These are phyloP conservation scores for Micronycteris hirsuta DNA, from an alignment of 2,113 vertebrate species.

Conservation along the genomic window DNA sequence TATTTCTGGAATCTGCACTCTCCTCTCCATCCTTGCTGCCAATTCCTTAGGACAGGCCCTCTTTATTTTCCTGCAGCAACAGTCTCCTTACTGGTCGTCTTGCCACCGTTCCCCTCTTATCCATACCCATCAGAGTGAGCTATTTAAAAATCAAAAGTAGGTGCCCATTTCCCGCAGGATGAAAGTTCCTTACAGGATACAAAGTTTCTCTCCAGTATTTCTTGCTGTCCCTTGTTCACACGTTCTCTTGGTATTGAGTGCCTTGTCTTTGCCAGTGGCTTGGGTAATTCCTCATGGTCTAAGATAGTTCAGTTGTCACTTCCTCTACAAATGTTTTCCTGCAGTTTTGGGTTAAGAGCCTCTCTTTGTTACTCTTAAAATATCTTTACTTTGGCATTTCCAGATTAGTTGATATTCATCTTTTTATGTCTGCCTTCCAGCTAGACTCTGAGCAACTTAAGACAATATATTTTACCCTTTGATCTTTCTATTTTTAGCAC, in stretches of 20 bases:
- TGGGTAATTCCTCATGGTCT: not conserved
- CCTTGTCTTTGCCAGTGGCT: not conserved
- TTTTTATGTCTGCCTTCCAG: not conserved
- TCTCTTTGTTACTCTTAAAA: not conserved
- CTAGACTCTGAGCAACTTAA: not conserved
- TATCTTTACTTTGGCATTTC: not conserved
- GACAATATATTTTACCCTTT: not conserved
- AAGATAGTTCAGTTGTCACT: not conserved
- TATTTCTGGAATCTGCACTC: constrained; percentile 73
- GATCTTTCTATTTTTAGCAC: not conserved
- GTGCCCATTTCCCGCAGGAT: not conserved
- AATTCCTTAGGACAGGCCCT: constrained; percentile 61
- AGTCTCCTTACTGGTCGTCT: not conserved
- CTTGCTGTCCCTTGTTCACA: not conserved
- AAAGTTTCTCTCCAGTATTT: not conserved
- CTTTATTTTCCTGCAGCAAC: constrained; percentile 60
- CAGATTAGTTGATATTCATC: not conserved
- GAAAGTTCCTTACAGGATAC: not conserved
- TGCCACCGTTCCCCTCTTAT: not conserved
- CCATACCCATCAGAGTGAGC: not conserved
- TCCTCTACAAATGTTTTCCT: not conserved
- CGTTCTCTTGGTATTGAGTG: not conserved
- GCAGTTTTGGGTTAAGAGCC: not conserved
- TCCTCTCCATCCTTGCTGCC: constrained; percentile 59
- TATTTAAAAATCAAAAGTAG: not conserved